Evolutionary conservation across 2,113 vertebrate genomes (phyloP), one percentile per base, ranked within the genome.

Genomic region (Mixornis gularis): DNA sequence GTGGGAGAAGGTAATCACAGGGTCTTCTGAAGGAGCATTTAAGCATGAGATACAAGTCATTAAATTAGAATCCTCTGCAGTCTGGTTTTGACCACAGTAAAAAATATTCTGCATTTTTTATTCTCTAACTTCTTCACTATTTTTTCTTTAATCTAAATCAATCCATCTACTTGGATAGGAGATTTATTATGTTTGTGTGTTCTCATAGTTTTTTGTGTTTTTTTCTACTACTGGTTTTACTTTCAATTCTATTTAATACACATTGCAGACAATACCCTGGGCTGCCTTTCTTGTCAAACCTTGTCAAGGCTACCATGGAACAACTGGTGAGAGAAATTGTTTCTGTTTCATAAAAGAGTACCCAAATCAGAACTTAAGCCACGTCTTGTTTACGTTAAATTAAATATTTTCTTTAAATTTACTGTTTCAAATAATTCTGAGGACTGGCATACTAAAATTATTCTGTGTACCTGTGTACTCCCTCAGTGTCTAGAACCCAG

Each of bases 121-220:
- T 69, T 46, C n/a, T 69, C 9, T 13, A 53, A 2, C 0, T 2
- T 49, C 44, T 30, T 6, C 5, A 22, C 6, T 29, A 2, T 13
- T 46, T 27, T 52, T 53, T 48, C 21, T 24, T 30, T 1, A 15
- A 15, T 58, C 70, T 76, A 22, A 64, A 19, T 85, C 51, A 55
- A 27, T 25, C 26, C 13, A 60, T 11, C 16, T 46, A 25, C 7
- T 21, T 40, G 12, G 12, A 52, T 16, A 58, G 6, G 3, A n/a
- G 18, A 44, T 15, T 66, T 13, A 29, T 17, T 34, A 20, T 30
- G 25, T 3, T 58, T 66, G 3, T 43, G 17, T 22, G 15, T 60
- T 87, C 72, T 27, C 53, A 24, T 30, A 86, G 7, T 29, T 48
- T 55, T 29, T 24, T 3, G 12, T 5, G 2, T 10, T 70, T 49